These are phyloP conservation scores for Euclidia mi DNA, from an alignment of 2,888 invertebrate species.

Conservation along the genomic window DNA sequence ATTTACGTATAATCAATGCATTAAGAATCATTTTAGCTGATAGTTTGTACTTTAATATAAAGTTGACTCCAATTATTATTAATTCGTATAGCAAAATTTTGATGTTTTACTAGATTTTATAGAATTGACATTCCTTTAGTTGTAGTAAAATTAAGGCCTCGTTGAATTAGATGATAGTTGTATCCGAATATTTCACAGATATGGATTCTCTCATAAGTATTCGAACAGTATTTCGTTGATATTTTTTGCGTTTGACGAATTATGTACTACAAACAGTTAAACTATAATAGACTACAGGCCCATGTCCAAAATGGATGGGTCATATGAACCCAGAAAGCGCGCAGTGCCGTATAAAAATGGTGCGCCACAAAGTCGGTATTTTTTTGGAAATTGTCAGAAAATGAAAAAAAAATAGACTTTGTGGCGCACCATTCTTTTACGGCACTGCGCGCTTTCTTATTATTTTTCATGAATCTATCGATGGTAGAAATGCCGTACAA, in stretches of 20 bases:
- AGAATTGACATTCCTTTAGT: slow-evolving; percentile 51
- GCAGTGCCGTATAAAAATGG: too few species aligned
- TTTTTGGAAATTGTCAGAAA: too few species aligned
- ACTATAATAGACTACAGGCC: too few species aligned
- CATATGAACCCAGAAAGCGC: too few species aligned
- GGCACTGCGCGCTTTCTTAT: too few species aligned
- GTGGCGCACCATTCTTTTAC: too few species aligned
- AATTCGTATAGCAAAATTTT: slow-evolving; percentile 21
- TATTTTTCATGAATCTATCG: too few species aligned
- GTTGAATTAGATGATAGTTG: slow-evolving; percentile 20
- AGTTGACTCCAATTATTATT: slow-evolving; percentile 24
- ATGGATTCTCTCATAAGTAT: too few species aligned
- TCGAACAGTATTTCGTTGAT: not conserved
- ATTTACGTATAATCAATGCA: not conserved
- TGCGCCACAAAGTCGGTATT: too few species aligned
- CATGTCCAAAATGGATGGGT: too few species aligned
- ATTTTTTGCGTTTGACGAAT: slow-evolving; percentile 9
- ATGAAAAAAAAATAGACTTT: too few species aligned
- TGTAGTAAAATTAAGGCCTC: slow-evolving; percentile 38
- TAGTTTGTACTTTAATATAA: slow-evolving; percentile 38
- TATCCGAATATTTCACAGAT: slow-evolving; percentile 11
- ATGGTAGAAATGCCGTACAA: too few species aligned
- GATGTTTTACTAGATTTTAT: slow-evolving; percentile 47
- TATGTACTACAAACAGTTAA: not conserved
- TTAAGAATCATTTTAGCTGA: slow-evolving; percentile 31